A percentile compares a stretch with the other conserved stretches of the same genome.
Conservation (phyloP, 2,797 vertebrate species). For the Cuculus canorus region DNA sequence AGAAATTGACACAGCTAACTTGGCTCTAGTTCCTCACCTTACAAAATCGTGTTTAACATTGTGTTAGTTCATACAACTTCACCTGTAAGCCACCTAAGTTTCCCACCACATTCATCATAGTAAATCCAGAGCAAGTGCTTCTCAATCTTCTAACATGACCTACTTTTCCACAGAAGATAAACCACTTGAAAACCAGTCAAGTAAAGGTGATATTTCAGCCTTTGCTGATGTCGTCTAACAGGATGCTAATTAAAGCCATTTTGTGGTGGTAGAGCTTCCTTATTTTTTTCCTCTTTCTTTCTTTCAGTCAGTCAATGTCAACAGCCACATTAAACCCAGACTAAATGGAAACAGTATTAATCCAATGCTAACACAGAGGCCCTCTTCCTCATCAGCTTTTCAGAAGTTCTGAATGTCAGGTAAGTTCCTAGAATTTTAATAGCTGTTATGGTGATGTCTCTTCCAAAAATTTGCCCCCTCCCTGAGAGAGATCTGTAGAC, state of each 20-base stretch:
- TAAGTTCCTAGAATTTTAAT: conserved; percentile 15
- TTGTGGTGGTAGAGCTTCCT: neutral
- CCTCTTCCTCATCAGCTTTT: neutral
- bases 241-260: conserved; percentile 23
- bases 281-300: neutral
- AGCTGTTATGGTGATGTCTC: neutral
- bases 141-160: neutral
- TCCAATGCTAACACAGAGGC: neutral
- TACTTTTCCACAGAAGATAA: neutral
- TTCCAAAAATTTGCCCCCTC: neutral
- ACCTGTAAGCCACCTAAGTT: neutral
- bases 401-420: neutral
- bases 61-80: neutral
- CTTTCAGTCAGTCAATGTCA: neutral
- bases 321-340: neutral
- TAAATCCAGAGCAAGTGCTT: neutral
- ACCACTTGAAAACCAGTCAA: neutral
- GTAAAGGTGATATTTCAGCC: neutral
- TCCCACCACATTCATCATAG: neutral
- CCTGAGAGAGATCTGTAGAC: neutral
- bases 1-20: neutral
- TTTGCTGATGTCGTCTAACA: neutral
- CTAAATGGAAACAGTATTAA: conserved; percentile 34
- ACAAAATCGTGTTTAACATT: neutral
- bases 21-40: neutral